These are phyloP conservation scores for Dasypogon diadema DNA, from an alignment of 2,888 invertebrate species.

Conservation along the genomic window DNA sequence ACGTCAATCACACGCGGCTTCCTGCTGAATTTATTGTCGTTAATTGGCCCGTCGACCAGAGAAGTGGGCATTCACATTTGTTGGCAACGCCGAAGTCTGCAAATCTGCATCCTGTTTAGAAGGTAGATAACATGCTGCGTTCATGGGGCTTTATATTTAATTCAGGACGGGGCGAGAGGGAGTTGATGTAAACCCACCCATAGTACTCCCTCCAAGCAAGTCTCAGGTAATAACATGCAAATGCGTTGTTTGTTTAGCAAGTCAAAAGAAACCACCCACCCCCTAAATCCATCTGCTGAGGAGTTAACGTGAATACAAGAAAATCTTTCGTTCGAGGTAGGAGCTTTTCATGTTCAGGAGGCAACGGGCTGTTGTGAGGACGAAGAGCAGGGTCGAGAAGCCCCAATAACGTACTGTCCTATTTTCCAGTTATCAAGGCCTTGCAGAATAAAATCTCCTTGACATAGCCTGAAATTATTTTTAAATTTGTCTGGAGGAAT, in stretches of 20 bases:
- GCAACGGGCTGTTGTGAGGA: not conserved
- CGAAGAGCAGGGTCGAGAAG: not conserved
- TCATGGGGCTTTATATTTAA: not conserved
- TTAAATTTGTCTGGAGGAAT: no score
- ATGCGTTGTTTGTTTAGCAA: conserved; percentile 37
- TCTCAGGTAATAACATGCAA: conserved; percentile 35
- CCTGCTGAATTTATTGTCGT: not conserved
- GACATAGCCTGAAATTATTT: not conserved
- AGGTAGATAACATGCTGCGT: not conserved
- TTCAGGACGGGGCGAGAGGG: not conserved
- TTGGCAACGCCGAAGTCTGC: not conserved
- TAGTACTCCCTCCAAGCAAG: not conserved
- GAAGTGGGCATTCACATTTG: not conserved
- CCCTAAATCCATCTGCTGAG: conserved; percentile 4
- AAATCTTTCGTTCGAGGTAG: conserved; percentile 3
- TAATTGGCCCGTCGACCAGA: not conserved
- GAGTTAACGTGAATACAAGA: not conserved
- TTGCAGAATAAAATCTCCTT: not conserved
- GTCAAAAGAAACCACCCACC: not conserved
- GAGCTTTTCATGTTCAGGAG: not conserved
- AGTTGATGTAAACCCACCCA: not conserved
- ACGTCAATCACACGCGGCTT: conserved; percentile 4
- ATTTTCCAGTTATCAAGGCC: not conserved
- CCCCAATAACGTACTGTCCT: not conserved
- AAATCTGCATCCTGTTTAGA: not conserved